phyloP scores from a whole-genome alignment of 2,797 vertebrate species.

The Acrossocheilus wenchowensis region DNA sequence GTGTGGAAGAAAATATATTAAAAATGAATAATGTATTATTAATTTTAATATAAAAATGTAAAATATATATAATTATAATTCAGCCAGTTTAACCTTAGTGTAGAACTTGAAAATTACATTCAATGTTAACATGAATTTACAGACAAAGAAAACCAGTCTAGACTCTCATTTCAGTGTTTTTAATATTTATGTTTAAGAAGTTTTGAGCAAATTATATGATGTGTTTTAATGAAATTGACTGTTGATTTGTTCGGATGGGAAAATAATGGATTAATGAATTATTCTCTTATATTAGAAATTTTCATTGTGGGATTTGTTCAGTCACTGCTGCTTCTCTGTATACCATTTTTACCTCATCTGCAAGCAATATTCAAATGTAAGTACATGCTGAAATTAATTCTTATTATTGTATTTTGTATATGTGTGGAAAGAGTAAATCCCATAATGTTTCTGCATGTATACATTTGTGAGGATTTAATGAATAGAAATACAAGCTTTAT shows the following conservation, averaged over 20 bases:
- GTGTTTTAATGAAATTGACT: background rate
- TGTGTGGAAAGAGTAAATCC: background rate
- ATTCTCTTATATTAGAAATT: background rate
- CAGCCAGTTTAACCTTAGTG: background rate
- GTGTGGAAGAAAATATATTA: background rate
- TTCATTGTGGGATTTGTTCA: accelerated
- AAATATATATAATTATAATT: too few species aligned
- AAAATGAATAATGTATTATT: too few species aligned
- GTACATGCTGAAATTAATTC: background rate
- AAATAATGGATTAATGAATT: background rate
- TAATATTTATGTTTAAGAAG: background rate
- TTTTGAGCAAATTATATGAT: background rate
- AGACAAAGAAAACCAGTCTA: background rate
- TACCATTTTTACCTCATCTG: accelerated
- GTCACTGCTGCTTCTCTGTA: accelerated
- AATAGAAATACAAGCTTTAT: background rate
- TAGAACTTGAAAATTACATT: background rate
- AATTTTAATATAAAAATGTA: too few species aligned
- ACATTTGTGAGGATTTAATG: background rate
- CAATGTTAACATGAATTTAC: background rate
- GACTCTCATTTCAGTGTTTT: background rate
- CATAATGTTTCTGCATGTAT: too few species aligned
- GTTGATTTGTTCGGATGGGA: accelerated
- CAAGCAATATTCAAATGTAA: background rate
- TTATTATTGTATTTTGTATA: background rate